Evolutionary conservation across 1,140 invertebrate species (phyloP).

Genomic region (Saccostrea glomerata): DNA sequence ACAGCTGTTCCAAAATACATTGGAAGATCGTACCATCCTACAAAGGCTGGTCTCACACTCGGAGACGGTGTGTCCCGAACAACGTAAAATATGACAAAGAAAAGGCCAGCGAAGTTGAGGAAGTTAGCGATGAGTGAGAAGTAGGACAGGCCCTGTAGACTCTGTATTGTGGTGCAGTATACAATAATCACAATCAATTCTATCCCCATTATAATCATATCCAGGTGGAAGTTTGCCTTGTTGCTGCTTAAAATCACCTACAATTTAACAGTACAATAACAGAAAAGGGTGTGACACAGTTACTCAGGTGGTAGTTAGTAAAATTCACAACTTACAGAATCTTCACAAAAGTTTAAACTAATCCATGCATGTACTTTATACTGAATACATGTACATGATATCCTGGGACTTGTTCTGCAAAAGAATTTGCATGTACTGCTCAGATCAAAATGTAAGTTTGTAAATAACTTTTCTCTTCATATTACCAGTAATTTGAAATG

Average conservation of each 20-base stretch:
- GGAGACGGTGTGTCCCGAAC: constrained; percentile 69
- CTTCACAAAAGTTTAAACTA: background rate
- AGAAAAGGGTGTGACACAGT: background rate
- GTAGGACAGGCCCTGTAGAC: constrained; percentile 89
- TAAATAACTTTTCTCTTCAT: too few species aligned
- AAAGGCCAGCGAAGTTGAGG: constrained; percentile 73
- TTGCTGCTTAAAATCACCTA: constrained; percentile 34
- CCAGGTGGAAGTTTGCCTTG: background rate
- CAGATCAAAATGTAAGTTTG: too few species aligned
- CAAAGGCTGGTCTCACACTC: constrained; percentile 83
- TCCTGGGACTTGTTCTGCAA: too few species aligned
- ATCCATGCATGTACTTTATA: background rate
- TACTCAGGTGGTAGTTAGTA: background rate
- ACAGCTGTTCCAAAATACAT: constrained; percentile 89
- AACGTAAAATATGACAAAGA: constrained; percentile 78
- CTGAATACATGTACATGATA: too few species aligned
- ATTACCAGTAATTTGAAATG: too few species aligned
- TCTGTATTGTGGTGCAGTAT: constrained; percentile 81
- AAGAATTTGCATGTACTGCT: too few species aligned
- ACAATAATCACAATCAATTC: constrained; percentile 2
- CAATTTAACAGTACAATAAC: background rate
- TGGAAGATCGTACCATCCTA: constrained; percentile 84
- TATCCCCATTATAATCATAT: constrained; percentile 13
- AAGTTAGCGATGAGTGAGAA: constrained; percentile 89
- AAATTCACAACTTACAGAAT: background rate